phyloP scores from a whole-genome alignment of 2,888 invertebrate species.

The Diplolepis rosae region DNA sequence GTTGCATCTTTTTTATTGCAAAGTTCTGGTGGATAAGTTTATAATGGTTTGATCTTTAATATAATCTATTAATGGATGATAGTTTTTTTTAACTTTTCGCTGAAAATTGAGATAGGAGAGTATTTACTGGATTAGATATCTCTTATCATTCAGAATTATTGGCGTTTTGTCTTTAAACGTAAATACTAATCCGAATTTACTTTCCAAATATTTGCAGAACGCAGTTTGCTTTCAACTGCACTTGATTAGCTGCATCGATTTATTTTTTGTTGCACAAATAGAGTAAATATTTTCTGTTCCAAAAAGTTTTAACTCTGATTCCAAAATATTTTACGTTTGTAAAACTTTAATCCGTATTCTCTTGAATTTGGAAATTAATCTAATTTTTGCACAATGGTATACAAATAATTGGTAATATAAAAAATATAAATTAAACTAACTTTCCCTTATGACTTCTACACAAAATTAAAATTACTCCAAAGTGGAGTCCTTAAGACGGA shows the following conservation, averaged over 20 bases:
- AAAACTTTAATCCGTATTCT: too few species aligned
- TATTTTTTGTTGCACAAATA: too few species aligned
- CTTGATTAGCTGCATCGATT: too few species aligned
- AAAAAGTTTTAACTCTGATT: too few species aligned
- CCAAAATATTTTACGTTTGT: too few species aligned
- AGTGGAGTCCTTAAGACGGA: not conserved
- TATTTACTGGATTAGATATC: slow-evolving; percentile 6
- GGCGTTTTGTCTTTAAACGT: not conserved
- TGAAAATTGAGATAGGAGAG: not conserved
- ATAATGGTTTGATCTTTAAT: too few species aligned
- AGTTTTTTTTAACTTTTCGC: too few species aligned
- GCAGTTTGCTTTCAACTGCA: not conserved
- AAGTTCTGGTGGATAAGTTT: not conserved
- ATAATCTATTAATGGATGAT: too few species aligned
- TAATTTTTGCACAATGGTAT: too few species aligned
- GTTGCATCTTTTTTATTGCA: not conserved
- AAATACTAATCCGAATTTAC: not conserved
- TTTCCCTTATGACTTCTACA: not conserved
- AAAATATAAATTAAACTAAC: not conserved
- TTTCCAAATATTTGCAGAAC: not conserved
- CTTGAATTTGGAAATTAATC: too few species aligned
- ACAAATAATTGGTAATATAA: not conserved
- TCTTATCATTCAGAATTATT: slow-evolving; percentile 1
- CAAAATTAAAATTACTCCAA: not conserved
- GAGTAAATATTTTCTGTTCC: not conserved